Evolutionary conservation across 2,888 invertebrate species (phyloP), one percentile per base, ranked within the genome.

Genomic region (Coleophora flavipennella): DNA sequence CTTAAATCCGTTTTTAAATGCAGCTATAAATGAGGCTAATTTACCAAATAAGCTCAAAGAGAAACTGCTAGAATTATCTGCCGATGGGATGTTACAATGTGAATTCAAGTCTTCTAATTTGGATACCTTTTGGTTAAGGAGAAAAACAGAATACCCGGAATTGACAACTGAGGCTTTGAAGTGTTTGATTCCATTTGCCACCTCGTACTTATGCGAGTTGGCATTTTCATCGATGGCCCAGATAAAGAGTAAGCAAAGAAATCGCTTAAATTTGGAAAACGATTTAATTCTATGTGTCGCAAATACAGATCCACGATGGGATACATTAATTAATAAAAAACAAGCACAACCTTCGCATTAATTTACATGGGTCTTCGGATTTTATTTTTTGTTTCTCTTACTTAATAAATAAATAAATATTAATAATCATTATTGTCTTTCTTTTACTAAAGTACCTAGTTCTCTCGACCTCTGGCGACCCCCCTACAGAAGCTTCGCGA

Each of bases 81-180:
- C 31, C 11, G 47, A 47, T 51, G 46, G 43, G 39, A 46, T 51
- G 49, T 42, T 49, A 36, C 48, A 49, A 33, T 44, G 46, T 46
- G 43, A 51, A 49, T 49, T 44, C 39, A n/a, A n/a, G n/a, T n/a
- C 44, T 42, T 13, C 33, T 33, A 42, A 40, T 44, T 42, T 48
- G 42, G 43, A 44, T 47, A 43, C 28, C 28, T 35, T 12, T 25
- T 29, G 29, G 31, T 34, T 31, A 25, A 14, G 13, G 9, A 26
- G 9, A 40, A 14, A 36, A 40, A 9, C 13, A 33, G 27, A 38
- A 26, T 38, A 38, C 14, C 3, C 38, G 29, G 27, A 38, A n/a
- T n/a, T n/a, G 47, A 57, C 50, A 53, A 55, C n/a, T n/a, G n/a
- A n/a, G n/a, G n/a, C n/a, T n/a, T n/a, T n/a, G n/a, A n/a, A n/a